Base-by-base conservation (phyloP, 2,113 vertebrate genomes). In the Orcinus orca region DNA sequence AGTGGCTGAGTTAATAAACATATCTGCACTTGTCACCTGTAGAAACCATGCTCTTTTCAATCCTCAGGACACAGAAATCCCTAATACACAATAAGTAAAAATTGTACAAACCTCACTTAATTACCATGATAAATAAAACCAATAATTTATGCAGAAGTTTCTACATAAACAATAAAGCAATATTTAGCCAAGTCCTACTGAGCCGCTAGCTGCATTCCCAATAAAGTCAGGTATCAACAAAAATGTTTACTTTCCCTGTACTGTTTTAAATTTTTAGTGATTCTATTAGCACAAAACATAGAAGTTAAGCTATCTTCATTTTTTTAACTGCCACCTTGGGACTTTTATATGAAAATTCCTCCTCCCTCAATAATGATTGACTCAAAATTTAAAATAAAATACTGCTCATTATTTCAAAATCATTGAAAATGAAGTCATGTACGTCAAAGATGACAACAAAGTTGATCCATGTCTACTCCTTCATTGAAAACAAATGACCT, bases 401-500 rank as follows among this genome's bases (percentile, higher is more conserved):
- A 38, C 68, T 73, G 31, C 21, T 71, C 50, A 68, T 47, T 68
- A 73, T 92, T 86, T 89, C 31, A 79, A 91, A 93, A 77, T 76
- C 38, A 73, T 9, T 92, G 25, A 77, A 83, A 85, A 93, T 65
- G 20, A 55, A 91, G 26, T 50, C 26, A 5, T 68, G 33, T 11
- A 11, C 12, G 41, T 68, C 36, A 87, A 93, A 96, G 89, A 85
- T 68, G 55, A 18, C 26, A 87, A 87, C 3, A 60, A 76, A 44
- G 14, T n/a, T 70, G 14, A 68, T n/a, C 36, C 62, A 74, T 26
- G 26, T 93, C 79, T 71, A 38, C 18, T 6, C 17, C 84, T 86
- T 67, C 60, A 68, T n/a, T 91, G 71, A 55, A 85, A 96, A 91
- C 53, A 96, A 96, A 82, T 82, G 82, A 89, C 10, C 20, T 86